Percentiles rank a stretch among this genome's conserved stretches.
Conservation (phyloP, 92 coral and sea anemone genomes). For the Epizoanthus illoricatus region DNA sequence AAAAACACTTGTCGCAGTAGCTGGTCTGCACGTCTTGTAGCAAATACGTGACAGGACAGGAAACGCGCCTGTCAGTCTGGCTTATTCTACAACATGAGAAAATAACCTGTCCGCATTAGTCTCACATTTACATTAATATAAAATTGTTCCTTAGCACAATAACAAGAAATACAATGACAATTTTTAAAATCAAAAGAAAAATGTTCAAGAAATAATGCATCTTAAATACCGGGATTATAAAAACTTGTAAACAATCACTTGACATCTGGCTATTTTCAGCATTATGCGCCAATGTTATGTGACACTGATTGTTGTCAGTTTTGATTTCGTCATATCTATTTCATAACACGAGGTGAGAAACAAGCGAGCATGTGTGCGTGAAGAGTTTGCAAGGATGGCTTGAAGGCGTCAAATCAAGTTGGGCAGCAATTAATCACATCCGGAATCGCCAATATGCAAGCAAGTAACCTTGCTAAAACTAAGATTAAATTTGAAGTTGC, state of each 20-base stretch:
- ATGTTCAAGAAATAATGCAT: conserved; percentile 15
- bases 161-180: neutral
- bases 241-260: conserved; percentile 21
- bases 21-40: conserved; percentile 15
- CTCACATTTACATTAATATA: conserved; percentile 31
- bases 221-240: conserved; percentile 20
- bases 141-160: conserved; percentile 25
- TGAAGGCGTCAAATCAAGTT: conserved; percentile 29
- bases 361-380: conserved; percentile 19
- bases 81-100: conserved; percentile 27
- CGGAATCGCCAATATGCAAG: conserved; percentile 59
- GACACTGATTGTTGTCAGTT: conserved; percentile 38
- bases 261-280: conserved; percentile 27
- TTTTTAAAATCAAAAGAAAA: conserved; percentile 11
- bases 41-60: conserved; percentile 28
- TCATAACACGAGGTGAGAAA: conserved; percentile 35
- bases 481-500: conserved; percentile 63
- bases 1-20: conserved; percentile 29
- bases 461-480: conserved; percentile 46
- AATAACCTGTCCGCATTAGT: neutral
- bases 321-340: conserved; percentile 27
- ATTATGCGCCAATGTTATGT: conserved; percentile 33
- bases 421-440: conserved; percentile 51
- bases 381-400: conserved; percentile 41
- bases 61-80: conserved; percentile 31